phyloP scores from a whole-genome alignment of 1,140 invertebrate species.

The Tigriopus japonicus region DNA sequence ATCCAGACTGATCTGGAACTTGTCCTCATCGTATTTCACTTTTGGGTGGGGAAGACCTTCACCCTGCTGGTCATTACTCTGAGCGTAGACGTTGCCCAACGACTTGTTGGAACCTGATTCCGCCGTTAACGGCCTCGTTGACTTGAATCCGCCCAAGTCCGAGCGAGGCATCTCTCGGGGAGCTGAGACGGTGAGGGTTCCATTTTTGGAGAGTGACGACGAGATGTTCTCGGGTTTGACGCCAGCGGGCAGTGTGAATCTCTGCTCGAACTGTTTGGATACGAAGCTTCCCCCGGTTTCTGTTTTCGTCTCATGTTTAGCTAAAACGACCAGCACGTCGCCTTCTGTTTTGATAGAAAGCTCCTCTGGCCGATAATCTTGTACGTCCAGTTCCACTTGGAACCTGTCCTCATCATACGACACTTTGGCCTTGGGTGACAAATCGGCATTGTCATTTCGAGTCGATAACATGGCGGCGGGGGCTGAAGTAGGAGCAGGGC shows the following conservation, averaged over 20 bases:
- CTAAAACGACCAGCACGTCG: constrained; percentile 3
- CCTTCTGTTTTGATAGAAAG: constrained; percentile 7
- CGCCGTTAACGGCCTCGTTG: too few relatives aligned
- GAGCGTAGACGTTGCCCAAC: too few relatives aligned
- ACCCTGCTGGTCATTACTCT: not conserved
- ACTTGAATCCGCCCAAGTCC: too few relatives aligned
- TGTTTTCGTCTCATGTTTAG: constrained; percentile 6
- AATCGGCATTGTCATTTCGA: too few relatives aligned
- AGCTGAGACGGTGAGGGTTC: not conserved
- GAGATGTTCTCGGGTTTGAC: constrained; percentile 6
- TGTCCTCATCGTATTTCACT: constrained; percentile 13
- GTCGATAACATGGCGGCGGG: too few relatives aligned
- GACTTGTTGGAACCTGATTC: too few relatives aligned
- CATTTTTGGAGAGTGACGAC: not conserved
- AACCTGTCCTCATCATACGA: constrained; percentile 6
- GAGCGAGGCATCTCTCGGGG: not conserved
- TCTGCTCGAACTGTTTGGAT: constrained; percentile 6
- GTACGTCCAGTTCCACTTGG: not conserved
- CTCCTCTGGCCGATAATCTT: constrained; percentile 5
- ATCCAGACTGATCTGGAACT: constrained; percentile 12
- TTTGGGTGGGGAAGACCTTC: constrained; percentile 12
- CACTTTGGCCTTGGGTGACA: not conserved
- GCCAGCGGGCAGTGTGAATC: constrained; percentile 5
- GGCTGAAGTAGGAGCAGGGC: too few relatives aligned
- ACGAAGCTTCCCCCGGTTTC: not conserved